Percentiles rank a stretch among this genome's conserved stretches.
Conservation (phyloP, 2,113 vertebrate species). For the Sakesphorus luctuosus region DNA sequence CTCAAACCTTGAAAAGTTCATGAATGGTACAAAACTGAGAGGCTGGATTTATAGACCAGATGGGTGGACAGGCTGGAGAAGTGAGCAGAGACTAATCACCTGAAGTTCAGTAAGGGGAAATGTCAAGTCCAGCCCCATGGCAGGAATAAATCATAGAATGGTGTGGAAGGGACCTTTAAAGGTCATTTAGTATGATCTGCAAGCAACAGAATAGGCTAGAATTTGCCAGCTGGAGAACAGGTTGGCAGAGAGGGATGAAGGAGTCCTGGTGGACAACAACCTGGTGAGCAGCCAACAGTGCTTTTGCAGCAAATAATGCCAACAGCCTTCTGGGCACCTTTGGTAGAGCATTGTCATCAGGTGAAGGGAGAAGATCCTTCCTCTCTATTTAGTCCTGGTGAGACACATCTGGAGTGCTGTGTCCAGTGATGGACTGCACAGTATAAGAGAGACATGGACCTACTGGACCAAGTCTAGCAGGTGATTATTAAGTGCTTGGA, state of each 20-base stretch:
- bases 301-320: neutral
- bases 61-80: neutral
- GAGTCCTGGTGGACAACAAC: neutral
- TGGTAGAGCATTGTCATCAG: neutral
- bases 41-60: neutral
- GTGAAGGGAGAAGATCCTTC: neutral
- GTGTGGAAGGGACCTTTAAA: neutral
- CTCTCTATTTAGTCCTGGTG: neutral
- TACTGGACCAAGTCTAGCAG: neutral
- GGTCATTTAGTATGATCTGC: neutral
- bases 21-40: neutral
- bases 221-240: neutral
- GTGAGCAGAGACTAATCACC: too few species aligned
- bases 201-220: neutral
- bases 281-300: neutral
- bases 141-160: neutral
- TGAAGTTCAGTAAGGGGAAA: neutral
- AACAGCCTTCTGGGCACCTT: neutral
- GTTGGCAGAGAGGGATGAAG: neutral
- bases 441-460: neutral
- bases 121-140: neutral
- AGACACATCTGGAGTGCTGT: neutral
- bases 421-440: neutral
- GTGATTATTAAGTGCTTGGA: neutral
- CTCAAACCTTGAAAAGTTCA: accelerated